A percentile compares a stretch with the other conserved stretches of the same genome.
phyloP scores from a whole-genome alignment of 2,888 invertebrate genomes.

The Campopleginae sp. region DNA sequence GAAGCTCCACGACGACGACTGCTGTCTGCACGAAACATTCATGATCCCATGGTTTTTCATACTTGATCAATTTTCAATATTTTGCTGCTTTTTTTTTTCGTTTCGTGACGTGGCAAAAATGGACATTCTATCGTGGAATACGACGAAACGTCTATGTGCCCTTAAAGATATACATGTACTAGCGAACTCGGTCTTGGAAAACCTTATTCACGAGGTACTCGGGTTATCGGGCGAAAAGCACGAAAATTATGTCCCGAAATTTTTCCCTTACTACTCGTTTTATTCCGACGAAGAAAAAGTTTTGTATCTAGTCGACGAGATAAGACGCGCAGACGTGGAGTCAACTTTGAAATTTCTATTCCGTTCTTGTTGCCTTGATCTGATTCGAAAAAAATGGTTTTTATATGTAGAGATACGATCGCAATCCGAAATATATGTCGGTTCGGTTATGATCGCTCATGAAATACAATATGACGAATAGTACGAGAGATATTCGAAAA shows the following conservation, averaged over 20 bases:
- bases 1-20: too few species aligned
- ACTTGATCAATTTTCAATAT: too few species aligned
- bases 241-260: slow-evolving; percentile 55
- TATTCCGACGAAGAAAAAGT: not conserved
- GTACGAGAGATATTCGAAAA: slow-evolving; percentile 14
- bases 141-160: not conserved
- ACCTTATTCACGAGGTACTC: slow-evolving; percentile 28
- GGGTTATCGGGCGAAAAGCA: slow-evolving; percentile 36
- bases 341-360: slow-evolving; percentile 15
- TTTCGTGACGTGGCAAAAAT: too few species aligned
- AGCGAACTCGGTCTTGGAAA: slow-evolving; percentile 45
- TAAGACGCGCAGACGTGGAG: not conserved
- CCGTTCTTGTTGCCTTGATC: slow-evolving; percentile 24
- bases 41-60: too few species aligned
- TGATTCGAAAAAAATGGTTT: slow-evolving; percentile 42
- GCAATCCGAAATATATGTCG: not conserved
- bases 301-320: not conserved
- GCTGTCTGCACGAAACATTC: too few species aligned
- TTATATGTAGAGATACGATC: slow-evolving; percentile 1
- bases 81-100: too few species aligned
- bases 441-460: slow-evolving; percentile 24
- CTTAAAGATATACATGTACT: slow-evolving; percentile 22
- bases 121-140: not conserved
- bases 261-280: slow-evolving; percentile 3
- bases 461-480: slow-evolving; percentile 39